Conservation (phyloP, 1,140 invertebrate species). For the Trinorchestia longiramus region DNA sequence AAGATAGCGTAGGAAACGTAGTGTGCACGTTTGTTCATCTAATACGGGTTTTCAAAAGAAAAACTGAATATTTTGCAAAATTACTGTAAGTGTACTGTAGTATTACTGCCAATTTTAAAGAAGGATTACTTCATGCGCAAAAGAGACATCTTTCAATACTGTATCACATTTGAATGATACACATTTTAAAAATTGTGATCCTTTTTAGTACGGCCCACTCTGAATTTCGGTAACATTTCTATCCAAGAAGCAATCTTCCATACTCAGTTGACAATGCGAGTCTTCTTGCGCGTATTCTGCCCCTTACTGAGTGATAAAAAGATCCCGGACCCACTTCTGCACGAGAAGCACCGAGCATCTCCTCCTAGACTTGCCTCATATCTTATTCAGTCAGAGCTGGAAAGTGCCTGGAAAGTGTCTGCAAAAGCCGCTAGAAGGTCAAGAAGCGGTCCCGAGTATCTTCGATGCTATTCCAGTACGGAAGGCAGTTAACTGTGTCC, state of each 20-base stretch:
- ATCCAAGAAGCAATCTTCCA: background rate
- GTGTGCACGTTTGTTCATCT: too few relatives aligned
- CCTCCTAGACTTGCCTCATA: background rate
- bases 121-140: too few relatives aligned
- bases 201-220: background rate
- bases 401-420: background rate
- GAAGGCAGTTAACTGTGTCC: slow-evolving; percentile 10
- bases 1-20: too few relatives aligned
- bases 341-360: background rate
- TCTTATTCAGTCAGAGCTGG: slow-evolving; percentile 35
- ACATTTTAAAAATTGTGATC: background rate
- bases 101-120: too few relatives aligned
- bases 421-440: slow-evolving; percentile 26
- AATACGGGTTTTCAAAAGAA: too few relatives aligned
- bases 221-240: background rate
- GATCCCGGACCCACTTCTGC: background rate
- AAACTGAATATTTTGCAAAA: too few relatives aligned
- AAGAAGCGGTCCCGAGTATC: background rate
- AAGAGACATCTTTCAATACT: background rate
- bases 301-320: background rate
- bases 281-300: background rate
- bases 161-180: background rate
- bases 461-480: slow-evolving; percentile 2
- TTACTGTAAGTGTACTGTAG: too few relatives aligned
- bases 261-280: background rate